Conservation (phyloP, 2,797 vertebrate genomes). For the Rhinella marina region DNA sequence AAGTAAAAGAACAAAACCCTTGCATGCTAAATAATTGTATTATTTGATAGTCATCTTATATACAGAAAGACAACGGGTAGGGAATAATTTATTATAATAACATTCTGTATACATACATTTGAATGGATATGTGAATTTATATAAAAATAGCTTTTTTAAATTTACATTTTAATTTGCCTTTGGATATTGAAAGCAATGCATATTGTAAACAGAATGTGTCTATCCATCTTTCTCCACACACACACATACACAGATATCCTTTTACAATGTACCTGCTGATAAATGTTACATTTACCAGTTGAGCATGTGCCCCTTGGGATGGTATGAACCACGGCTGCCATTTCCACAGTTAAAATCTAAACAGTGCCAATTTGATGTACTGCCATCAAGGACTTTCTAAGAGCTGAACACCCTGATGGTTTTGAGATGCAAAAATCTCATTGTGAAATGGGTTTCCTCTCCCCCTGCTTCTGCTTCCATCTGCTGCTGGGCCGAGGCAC, state of each 20-base stretch:
- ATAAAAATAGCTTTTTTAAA: neutral
- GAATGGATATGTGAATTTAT: neutral
- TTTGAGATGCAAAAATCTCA: conserved; percentile 97
- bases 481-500: conserved; percentile 95
- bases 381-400: conserved; percentile 87
- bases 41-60: no score
- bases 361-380: conserved; percentile 91
- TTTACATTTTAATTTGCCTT: neutral
- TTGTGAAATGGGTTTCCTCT: conserved; percentile 94
- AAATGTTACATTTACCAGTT: conserved; percentile 79
- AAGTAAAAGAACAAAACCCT: no score
- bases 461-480: conserved; percentile 93
- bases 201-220: neutral
- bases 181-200: neutral
- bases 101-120: neutral
- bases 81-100: neutral
- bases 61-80: no score
- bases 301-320: conserved; percentile 78
- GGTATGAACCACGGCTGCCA: conserved; percentile 92
- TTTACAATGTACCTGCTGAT: conserved; percentile 6
- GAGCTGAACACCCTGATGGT: conserved; percentile 93
- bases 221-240: neutral
- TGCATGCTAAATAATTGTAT: no score
- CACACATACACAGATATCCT: conserved; percentile 13
- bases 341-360: conserved; percentile 85